phyloP scores from a whole-genome alignment of 2,888 invertebrate genomes.

The Nematopogon swammerdamellus region DNA sequence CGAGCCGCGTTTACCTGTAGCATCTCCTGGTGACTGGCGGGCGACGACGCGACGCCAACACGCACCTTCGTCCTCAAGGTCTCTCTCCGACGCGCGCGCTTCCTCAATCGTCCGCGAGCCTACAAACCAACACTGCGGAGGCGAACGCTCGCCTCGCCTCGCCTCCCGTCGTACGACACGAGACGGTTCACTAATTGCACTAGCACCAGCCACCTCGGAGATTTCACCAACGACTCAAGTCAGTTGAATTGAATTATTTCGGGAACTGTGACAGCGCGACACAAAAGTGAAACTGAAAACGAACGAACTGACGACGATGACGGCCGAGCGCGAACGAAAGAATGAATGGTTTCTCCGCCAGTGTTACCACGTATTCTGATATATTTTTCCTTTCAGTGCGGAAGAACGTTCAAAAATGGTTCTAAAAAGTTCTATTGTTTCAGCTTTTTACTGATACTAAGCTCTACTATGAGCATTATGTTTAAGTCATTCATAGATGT shows the following conservation, averaged over 20 bases:
- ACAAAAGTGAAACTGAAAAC: neutral
- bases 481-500: no score
- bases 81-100: neutral
- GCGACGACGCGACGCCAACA: neutral
- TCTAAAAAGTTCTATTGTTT: no score
- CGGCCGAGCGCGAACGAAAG: neutral
- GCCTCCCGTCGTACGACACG: neutral
- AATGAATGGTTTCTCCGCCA: no score
- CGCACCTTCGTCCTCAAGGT: neutral
- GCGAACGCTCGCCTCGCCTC: neutral
- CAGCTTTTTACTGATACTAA: no score
- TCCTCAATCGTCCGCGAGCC: neutral
- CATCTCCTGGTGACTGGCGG: neutral
- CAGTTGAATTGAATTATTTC: neutral
- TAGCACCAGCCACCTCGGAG: no score
- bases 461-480: no score
- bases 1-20: neutral
- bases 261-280: neutral
- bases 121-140: neutral
- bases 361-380: no score
- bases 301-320: neutral
- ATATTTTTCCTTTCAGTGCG: no score
- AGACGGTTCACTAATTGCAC: neutral
- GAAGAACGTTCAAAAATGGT: no score
- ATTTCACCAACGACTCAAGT: neutral